These are phyloP conservation scores for Aleiodes alternator DNA, from an alignment of 2,888 invertebrate genomes.

Conservation along the genomic window DNA sequence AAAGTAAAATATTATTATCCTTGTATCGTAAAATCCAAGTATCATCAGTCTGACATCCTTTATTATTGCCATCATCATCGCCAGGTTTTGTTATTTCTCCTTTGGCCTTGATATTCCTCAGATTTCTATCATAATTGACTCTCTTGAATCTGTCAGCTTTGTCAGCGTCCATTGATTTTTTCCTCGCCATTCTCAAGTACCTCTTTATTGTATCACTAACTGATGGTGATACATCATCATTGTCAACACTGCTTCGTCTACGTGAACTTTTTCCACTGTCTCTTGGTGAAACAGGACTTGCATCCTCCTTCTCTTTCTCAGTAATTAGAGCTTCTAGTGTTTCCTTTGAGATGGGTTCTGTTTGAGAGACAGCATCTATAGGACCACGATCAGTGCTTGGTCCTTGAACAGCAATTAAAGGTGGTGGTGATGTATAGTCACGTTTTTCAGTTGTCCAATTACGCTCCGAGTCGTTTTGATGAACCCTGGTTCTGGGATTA, in stretches of 20 bases:
- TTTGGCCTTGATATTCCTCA: slow-evolving; percentile 89
- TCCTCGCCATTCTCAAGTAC: slow-evolving; percentile 90
- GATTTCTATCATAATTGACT: slow-evolving; percentile 90
- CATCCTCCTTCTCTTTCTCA: slow-evolving; percentile 76
- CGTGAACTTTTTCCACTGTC: slow-evolving; percentile 69
- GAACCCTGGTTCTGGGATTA: slow-evolving; percentile 55
- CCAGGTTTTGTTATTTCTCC: slow-evolving; percentile 85
- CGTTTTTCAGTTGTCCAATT: slow-evolving; percentile 55
- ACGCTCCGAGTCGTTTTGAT: slow-evolving; percentile 57
- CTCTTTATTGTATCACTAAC: slow-evolving; percentile 92
- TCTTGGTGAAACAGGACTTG: slow-evolving; percentile 58
- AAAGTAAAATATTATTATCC: slow-evolving; percentile 75
- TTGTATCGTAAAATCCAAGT: slow-evolving; percentile 82
- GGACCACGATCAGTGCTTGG: slow-evolving; percentile 78
- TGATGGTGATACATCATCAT: slow-evolving; percentile 90
- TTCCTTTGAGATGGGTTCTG: slow-evolving; percentile 79
- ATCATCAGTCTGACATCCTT: slow-evolving; percentile 87
- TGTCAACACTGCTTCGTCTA: slow-evolving; percentile 87
- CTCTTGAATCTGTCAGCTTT: slow-evolving; percentile 90
- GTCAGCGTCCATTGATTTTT: slow-evolving; percentile 89
- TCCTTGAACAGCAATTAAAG: slow-evolving; percentile 82
- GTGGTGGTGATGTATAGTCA: slow-evolving; percentile 78
- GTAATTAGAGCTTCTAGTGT: slow-evolving; percentile 76
- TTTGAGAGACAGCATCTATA: slow-evolving; percentile 80
- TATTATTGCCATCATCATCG: slow-evolving; percentile 86